These are phyloP conservation scores for Eurystomus gularis DNA, from an alignment of 2,113 vertebrate genomes.

Conservation along the genomic window DNA sequence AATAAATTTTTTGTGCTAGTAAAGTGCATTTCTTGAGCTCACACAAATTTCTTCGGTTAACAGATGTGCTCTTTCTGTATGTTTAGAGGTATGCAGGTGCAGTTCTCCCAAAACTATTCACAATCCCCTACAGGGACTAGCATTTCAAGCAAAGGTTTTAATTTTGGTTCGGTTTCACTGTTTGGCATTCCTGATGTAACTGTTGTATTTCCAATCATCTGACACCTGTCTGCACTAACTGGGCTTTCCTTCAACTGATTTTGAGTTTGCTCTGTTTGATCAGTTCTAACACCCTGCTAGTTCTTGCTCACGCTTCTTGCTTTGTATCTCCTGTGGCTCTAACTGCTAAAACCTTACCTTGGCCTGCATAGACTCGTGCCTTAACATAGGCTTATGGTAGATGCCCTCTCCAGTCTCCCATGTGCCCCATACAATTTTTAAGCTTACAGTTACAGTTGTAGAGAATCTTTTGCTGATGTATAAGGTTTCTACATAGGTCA, in stretches of 20 bases:
- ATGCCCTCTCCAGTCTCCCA: background rate
- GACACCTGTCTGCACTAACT: background rate
- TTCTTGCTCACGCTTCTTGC: background rate
- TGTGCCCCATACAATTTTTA: background rate
- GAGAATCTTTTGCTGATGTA: background rate
- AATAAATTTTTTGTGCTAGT: background rate
- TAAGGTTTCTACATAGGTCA: rapidly evolving
- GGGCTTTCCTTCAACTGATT: background rate
- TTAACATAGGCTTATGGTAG: background rate
- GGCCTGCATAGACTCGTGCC: background rate
- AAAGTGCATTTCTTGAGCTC: background rate
- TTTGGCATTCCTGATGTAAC: background rate
- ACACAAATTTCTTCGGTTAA: background rate
- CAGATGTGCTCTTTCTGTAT: background rate
- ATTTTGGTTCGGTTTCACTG: background rate
- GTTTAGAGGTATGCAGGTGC: background rate
- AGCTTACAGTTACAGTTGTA: background rate
- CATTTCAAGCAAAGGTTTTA: background rate
- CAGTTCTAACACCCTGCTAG: background rate
- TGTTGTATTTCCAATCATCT: background rate
- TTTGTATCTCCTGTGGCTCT: background rate
- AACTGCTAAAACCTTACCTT: background rate
- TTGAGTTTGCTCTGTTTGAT: background rate
- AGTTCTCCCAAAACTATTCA: background rate
- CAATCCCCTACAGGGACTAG: background rate